These are phyloP conservation scores for Rhinolophus ferrumequinum DNA, from an alignment of 2,113 vertebrate species.

Conservation along the genomic window DNA sequence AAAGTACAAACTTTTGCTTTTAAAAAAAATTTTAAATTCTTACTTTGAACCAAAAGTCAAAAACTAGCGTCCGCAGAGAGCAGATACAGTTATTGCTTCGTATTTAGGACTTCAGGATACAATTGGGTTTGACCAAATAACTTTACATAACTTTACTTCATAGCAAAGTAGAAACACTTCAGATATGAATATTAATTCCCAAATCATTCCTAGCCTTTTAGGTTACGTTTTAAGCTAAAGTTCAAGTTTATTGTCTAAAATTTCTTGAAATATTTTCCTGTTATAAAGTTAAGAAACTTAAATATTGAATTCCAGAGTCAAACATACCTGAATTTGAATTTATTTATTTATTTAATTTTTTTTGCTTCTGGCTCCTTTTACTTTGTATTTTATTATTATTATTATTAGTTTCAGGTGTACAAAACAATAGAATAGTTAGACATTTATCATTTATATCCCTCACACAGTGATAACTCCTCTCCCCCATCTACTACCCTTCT, in stretches of 20 bases:
- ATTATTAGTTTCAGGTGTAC: too few relatives aligned
- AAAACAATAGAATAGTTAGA: too few relatives aligned
- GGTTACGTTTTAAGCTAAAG: constrained; percentile 22
- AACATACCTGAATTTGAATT: constrained; percentile 10
- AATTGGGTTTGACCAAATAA: constrained; percentile 1
- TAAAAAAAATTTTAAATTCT: not conserved
- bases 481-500: too few relatives aligned
- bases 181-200: not conserved
- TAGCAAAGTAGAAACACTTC: constrained; percentile 10
- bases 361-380: too few relatives aligned
- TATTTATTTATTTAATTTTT: not conserved
- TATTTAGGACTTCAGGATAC: not conserved
- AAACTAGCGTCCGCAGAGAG: not conserved
- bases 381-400: too few relatives aligned
- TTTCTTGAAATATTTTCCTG: constrained; percentile 20
- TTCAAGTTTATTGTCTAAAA: constrained; percentile 44
- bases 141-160: constrained; percentile 1
- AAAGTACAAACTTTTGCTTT: constrained; percentile 4
- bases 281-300: constrained; percentile 19
- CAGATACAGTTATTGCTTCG: not conserved
- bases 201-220: not conserved
- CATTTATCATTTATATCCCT: too few relatives aligned
- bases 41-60: not conserved
- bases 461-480: too few relatives aligned
- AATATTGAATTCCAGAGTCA: not conserved